These are phyloP conservation scores for Clarias batrachus DNA, from an alignment of 2,113 vertebrate genomes.

Conservation along the genomic window DNA sequence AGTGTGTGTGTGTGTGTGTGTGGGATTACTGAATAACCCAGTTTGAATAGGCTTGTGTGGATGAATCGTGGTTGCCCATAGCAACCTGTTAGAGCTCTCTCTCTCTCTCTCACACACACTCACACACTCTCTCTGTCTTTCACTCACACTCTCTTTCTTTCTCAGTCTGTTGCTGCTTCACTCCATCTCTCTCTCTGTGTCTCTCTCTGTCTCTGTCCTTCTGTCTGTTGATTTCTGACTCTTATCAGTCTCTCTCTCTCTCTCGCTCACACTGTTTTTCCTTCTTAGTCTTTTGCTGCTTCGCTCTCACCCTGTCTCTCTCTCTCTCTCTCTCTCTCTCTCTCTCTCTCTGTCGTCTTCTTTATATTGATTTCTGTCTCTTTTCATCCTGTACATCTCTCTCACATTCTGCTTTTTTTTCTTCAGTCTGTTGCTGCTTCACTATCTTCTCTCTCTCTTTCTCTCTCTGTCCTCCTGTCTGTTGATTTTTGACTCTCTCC, in stretches of 20 bases:
- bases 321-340: too few relatives aligned
- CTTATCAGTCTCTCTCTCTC: too few relatives aligned
- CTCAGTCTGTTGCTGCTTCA: too few relatives aligned
- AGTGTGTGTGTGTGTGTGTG: background rate
- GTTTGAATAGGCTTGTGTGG: slow-evolving; percentile 45
- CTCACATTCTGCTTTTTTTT: background rate
- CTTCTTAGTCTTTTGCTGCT: background rate
- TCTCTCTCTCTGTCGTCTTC: too few relatives aligned
- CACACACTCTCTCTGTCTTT: too few relatives aligned
- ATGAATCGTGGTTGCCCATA: slow-evolving; percentile 43
- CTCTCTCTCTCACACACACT: background rate
- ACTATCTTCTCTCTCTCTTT: background rate
- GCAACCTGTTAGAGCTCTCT: slow-evolving; percentile 35
- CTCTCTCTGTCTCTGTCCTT: too few relatives aligned
- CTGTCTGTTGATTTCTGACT: too few relatives aligned
- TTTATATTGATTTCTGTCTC: too few relatives aligned
- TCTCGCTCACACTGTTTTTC: too few relatives aligned
- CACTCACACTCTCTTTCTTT: background rate
- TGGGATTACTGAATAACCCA: slow-evolving; percentile 33
- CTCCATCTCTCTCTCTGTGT: too few relatives aligned
- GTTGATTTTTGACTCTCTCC: background rate
- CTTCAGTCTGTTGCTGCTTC: background rate
- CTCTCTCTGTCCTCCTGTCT: background rate
- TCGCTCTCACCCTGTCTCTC: background rate
- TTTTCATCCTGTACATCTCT: background rate